Evolutionary conservation across 2,888 invertebrate genomes (phyloP).

Genomic region (Slavum lentiscoides): DNA sequence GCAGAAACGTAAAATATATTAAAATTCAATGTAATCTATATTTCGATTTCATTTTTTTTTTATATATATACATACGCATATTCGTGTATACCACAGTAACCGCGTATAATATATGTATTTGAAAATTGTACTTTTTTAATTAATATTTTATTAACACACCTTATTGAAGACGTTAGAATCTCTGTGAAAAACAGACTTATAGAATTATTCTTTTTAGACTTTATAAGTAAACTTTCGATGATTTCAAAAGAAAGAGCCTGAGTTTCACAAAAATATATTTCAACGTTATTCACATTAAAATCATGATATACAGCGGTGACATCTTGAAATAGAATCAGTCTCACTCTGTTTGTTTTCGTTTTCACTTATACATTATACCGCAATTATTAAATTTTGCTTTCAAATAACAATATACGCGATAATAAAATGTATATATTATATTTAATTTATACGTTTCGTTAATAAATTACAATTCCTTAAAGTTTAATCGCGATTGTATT

Average conservation of each 20-base stretch:
- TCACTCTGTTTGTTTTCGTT: not conserved
- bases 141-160: not conserved
- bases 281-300: not conserved
- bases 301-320: not conserved
- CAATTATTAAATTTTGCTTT: not conserved
- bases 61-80: too few species aligned
- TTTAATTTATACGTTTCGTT: too few species aligned
- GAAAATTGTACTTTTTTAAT: too few species aligned
- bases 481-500: too few species aligned
- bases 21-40: too few species aligned
- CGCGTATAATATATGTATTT: too few species aligned
- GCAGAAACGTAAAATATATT: too few species aligned
- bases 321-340: not conserved
- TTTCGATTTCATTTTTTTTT: too few species aligned
- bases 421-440: too few species aligned
- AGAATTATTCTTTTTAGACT: not conserved
- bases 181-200: not conserved
- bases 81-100: too few species aligned
- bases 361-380: not conserved
- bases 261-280: not conserved
- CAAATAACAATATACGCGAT: not conserved
- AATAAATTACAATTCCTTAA: too few species aligned
- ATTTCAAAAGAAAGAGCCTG: not conserved
- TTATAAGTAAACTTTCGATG: not conserved
- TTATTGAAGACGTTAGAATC: not conserved